Base-by-base conservation (phyloP, 2,113 vertebrate genomes). In the Hippocampus barbouri region DNA sequence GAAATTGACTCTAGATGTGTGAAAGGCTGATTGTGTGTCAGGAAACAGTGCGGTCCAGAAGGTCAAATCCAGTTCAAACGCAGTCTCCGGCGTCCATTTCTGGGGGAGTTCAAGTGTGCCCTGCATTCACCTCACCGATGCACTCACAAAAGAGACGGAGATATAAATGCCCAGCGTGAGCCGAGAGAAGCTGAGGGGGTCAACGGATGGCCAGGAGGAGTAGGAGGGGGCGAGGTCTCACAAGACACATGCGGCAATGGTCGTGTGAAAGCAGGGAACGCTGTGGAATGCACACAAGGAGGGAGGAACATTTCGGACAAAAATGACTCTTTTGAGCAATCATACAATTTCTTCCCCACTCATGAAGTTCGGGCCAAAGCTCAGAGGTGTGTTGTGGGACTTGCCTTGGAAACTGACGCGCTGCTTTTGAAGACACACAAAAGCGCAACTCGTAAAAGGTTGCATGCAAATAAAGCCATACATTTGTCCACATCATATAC, bases 101-200 rank as follows among this genome's bases (percentile, higher is more conserved):
- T 66, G 69, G 72, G 75, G 77, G 85, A 90, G 89, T 90, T 89
- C 89, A 89, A 89, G 88, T 87, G 82, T 87, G 83, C 73, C 80
- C 78, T 27, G 45, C 51, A 75, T 77, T 88, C 83, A 78, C 72
- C 78, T 67, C 76, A 11, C 41, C 51, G 69, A 6, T 78, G 61
- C 67, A 14, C 67, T 73, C 74, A 83, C 79, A 89, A 87, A 38
- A 74, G 84, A 78, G 64, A 83, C 75, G 61, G 75, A 83, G 81
- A 74, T 72, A 81, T 76, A 75, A 84, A 79, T 12, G 63, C 77
- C 64, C 85, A 82, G 79, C 51, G 30, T 83, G 76, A 74, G 78
- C 65, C 21, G 27, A 68, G 40, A 70, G 41, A 38, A 51, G 64
- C 60, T 11, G 27, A 63, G 56, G 78, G 78, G 85, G 86, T 88